Evolutionary conservation across 2,797 vertebrate genomes (phyloP).

Genomic region (Aphelocoma californica): DNA sequence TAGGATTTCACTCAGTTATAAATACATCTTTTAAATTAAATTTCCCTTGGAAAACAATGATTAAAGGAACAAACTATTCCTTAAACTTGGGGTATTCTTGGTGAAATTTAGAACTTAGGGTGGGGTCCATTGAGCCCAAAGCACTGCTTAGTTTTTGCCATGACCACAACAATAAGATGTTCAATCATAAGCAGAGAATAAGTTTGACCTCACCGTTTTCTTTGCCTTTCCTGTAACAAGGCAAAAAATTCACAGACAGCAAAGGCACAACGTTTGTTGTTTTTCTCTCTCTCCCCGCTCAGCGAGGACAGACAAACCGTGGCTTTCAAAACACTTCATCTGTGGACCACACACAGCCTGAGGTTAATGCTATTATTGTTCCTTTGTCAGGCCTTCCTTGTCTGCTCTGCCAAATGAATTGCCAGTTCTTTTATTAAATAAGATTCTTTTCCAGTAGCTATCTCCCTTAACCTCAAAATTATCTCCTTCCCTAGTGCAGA

Average conservation of each 20-base stretch:
- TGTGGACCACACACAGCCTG: constrained; percentile 60
- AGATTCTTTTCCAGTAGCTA: constrained; percentile 29
- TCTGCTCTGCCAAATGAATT: constrained; percentile 11
- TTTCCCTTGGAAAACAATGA: constrained; percentile 43
- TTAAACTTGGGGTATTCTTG: not conserved
- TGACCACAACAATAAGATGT: constrained; percentile 32
- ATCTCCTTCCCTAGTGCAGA: not conserved
- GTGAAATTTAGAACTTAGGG: not conserved
- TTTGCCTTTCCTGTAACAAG: constrained; percentile 24
- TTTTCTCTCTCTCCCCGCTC: not conserved
- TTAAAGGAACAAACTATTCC: not conserved
- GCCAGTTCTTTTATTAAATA: constrained; percentile 39
- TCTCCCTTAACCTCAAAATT: constrained; percentile 8
- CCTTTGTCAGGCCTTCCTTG: constrained; percentile 35
- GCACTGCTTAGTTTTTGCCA: not conserved
- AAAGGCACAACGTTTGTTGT: not conserved
- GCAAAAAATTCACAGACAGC: constrained; percentile 8
- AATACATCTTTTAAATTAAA: constrained; percentile 45
- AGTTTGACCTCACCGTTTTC: not conserved
- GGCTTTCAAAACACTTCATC: constrained; percentile 45
- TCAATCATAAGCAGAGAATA: not conserved
- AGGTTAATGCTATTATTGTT: constrained; percentile 51
- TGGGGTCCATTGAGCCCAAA: not conserved
- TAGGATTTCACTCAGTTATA: constrained; percentile 27
- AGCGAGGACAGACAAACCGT: not conserved